phyloP scores from a whole-genome alignment of 2,113 vertebrate species.

The Scytalopus superciliaris region DNA sequence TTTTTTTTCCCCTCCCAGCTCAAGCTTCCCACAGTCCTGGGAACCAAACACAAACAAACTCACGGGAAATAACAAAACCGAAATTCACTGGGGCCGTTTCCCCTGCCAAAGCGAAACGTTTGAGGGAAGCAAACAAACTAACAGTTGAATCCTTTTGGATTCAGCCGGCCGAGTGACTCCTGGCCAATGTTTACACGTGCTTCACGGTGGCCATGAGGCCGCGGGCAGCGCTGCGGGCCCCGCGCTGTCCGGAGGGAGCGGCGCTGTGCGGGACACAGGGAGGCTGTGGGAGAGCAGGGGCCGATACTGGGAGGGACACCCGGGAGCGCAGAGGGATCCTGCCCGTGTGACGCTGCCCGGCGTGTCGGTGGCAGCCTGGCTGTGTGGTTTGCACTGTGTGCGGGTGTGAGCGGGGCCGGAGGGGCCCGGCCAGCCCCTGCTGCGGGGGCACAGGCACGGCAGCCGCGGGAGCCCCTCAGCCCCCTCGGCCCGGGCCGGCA shows the following conservation, averaged over 20 bases:
- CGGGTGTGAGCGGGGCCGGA: fast-evolving
- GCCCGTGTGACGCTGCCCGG: too few species aligned
- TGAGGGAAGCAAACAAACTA: not conserved
- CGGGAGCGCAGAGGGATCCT: too few species aligned
- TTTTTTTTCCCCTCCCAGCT: not conserved
- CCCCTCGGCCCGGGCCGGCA: fast-evolving
- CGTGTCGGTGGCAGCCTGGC: fast-evolving
- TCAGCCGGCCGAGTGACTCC: not conserved
- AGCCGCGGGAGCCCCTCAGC: too few species aligned
- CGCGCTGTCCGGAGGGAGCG: fast-evolving
- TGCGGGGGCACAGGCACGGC: not conserved
- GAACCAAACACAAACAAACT: not conserved
- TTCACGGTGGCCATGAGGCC: not conserved
- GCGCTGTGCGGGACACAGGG: too few species aligned
- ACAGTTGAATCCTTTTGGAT: not conserved
- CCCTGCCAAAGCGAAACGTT: not conserved
- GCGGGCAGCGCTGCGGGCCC: not conserved
- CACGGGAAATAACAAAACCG: not conserved
- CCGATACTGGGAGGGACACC: too few species aligned
- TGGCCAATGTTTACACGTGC: fast-evolving
- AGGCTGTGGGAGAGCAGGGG: too few species aligned
- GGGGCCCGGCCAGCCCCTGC: not conserved
- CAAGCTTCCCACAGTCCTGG: not conserved
- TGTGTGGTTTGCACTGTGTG: not conserved
- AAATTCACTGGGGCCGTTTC: not conserved